Evolutionary conservation across 2,888 invertebrate species (phyloP).

Genomic region (Nysson spinosus): DNA sequence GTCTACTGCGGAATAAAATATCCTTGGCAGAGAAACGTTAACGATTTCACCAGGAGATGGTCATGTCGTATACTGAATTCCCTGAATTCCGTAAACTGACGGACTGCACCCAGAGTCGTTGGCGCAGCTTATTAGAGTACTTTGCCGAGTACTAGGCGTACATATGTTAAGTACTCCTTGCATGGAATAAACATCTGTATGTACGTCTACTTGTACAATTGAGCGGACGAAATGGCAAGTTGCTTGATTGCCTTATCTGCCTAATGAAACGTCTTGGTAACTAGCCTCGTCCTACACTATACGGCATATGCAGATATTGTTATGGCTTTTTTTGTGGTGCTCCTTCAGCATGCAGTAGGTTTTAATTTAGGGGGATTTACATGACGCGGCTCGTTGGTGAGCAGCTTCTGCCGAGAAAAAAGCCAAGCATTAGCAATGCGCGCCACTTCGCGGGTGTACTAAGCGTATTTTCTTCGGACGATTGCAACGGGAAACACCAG

Average conservation of each 20-base stretch:
- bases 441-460: slow-evolving; percentile 3
- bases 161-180: slow-evolving; percentile 29
- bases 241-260: slow-evolving; percentile 75
- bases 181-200: slow-evolving; percentile 30
- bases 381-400: slow-evolving; percentile 56
- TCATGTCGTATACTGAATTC: slow-evolving; percentile 30
- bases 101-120: slow-evolving; percentile 29
- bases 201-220: slow-evolving; percentile 30
- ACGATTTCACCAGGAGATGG: slow-evolving; percentile 23
- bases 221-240: slow-evolving; percentile 54
- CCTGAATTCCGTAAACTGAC: slow-evolving; percentile 43
- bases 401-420: slow-evolving; percentile 30
- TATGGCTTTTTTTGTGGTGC: slow-evolving; percentile 70
- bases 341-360: slow-evolving; percentile 59
- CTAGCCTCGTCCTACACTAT: slow-evolving; percentile 61
- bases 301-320: slow-evolving; percentile 69
- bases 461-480: slow-evolving; percentile 5
- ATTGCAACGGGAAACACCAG: slow-evolving; percentile 1
- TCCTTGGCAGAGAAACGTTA: slow-evolving; percentile 1
- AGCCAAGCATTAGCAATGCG: slow-evolving; percentile 17
- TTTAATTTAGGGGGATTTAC: slow-evolving; percentile 62
- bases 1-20: background rate
- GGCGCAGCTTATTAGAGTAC: slow-evolving; percentile 50
- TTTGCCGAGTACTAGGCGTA: slow-evolving; percentile 8
- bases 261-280: slow-evolving; percentile 75